Percentiles rank a stretch among this genome's conserved stretches.
Evolutionary conservation across 2,113 vertebrate species (phyloP).

Genomic region (Pangasianodon hypophthalmus): DNA sequence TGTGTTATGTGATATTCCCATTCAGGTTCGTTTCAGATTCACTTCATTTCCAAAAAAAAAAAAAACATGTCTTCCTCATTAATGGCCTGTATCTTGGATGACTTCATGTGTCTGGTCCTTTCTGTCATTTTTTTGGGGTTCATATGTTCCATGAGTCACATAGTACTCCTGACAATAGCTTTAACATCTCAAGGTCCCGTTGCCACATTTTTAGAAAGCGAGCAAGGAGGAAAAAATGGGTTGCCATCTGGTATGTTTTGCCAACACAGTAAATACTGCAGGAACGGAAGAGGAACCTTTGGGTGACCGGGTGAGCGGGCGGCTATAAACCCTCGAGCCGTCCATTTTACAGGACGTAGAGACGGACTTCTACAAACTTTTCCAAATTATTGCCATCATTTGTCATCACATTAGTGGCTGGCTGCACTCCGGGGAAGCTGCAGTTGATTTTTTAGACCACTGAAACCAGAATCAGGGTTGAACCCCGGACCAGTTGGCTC

Average conservation of each 20-base stretch:
- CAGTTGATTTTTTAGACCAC: constrained; percentile 69
- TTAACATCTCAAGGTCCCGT: constrained; percentile 57
- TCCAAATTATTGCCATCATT: constrained; percentile 69
- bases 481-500: constrained; percentile 39
- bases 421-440: constrained; percentile 59
- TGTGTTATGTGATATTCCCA: constrained; percentile 55
- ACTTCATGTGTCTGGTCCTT: constrained; percentile 62
- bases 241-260: constrained; percentile 67
- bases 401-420: constrained; percentile 67
- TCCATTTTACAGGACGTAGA: constrained; percentile 65
- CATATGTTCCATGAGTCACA: constrained; percentile 71
- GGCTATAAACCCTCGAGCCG: constrained; percentile 67
- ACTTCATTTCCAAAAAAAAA: constrained; percentile 39
- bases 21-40: constrained; percentile 39
- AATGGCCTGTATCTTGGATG: constrained; percentile 61
- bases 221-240: constrained; percentile 54
- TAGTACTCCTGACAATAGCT: constrained; percentile 59
- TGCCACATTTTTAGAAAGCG: constrained; percentile 55
- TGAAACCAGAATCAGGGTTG: constrained; percentile 32
- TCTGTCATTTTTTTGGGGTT: constrained; percentile 54
- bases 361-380: constrained; percentile 66
- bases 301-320: constrained; percentile 61
- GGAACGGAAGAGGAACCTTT: constrained; percentile 71
- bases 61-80: constrained; percentile 66
- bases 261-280: constrained; percentile 68